Conservation (phyloP, 2,888 invertebrate genomes). For the Lepidocyrtinus sp. region DNA sequence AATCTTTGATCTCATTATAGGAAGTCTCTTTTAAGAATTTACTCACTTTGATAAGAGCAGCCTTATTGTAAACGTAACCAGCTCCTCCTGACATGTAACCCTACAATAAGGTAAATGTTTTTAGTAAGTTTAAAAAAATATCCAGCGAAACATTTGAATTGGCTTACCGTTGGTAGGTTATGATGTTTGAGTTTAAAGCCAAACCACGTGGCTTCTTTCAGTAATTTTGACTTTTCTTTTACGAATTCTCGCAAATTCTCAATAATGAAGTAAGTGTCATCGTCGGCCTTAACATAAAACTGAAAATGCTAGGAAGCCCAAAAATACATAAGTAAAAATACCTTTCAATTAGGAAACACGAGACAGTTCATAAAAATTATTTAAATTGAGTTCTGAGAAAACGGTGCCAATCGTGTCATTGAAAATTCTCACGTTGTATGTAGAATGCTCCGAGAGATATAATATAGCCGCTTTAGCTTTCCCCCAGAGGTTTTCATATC, state of each 20-base stretch:
- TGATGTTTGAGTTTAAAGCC: slow-evolving; percentile 67
- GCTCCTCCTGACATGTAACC: slow-evolving; percentile 69
- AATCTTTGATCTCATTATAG: slow-evolving; percentile 21
- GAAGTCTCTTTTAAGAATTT: neutral
- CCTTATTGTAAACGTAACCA: slow-evolving; percentile 65
- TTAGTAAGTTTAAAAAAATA: slow-evolving; percentile 5
- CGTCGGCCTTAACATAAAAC: slow-evolving; percentile 67
- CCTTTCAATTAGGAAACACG: too few species aligned
- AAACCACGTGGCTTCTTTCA: slow-evolving; percentile 62
- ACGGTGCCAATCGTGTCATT: neutral
- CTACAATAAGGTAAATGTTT: slow-evolving; percentile 38
- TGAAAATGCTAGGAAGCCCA: slow-evolving; percentile 63
- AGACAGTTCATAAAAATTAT: slow-evolving; percentile 3
- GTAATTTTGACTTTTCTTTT: neutral
- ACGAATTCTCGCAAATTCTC: slow-evolving; percentile 64
- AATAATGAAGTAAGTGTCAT: slow-evolving; percentile 67
- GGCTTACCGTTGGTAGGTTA: slow-evolving; percentile 29
- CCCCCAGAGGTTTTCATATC: slow-evolving; percentile 67
- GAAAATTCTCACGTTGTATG: slow-evolving; percentile 28
- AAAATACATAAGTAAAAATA: too few species aligned
- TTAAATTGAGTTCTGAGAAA: neutral
- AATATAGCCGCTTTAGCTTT: slow-evolving; percentile 65
- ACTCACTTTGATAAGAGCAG: slow-evolving; percentile 22
- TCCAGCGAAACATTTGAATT: neutral
- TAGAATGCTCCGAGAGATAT: slow-evolving; percentile 46